Conservation (phyloP, 1,140 invertebrate species). For the Muscidifurax raptorellus region DNA sequence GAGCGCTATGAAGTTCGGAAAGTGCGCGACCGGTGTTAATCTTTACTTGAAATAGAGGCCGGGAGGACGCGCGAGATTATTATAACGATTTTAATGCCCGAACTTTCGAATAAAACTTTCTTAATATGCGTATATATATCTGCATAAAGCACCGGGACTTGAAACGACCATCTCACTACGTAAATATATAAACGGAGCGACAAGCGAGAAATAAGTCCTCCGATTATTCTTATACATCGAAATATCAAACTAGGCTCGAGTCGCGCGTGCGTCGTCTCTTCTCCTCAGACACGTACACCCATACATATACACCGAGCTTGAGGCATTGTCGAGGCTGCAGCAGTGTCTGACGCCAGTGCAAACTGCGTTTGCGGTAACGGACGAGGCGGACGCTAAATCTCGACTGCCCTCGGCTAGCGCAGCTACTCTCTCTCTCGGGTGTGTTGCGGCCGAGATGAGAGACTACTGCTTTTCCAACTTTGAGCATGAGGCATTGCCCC, state of each 20-base stretch:
- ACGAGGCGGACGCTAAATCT: conserved; percentile 34
- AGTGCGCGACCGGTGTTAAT: background rate
- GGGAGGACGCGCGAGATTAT: background rate
- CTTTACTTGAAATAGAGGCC: background rate
- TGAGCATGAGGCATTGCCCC: background rate
- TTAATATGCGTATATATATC: background rate
- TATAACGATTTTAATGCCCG: background rate
- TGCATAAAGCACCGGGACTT: no score
- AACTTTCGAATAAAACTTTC: background rate
- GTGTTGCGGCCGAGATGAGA: background rate
- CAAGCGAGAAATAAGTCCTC: no score
- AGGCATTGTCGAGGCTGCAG: background rate
- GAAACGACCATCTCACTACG: no score
- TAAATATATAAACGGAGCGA: no score
- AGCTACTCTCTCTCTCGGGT: background rate
- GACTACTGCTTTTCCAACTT: conserved; percentile 23
- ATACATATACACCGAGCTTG: background rate
- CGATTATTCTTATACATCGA: no score
- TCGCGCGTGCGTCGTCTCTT: background rate
- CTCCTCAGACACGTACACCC: background rate
- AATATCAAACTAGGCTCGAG: conserved; percentile 24
- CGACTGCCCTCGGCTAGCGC: background rate
- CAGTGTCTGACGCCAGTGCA: background rate
- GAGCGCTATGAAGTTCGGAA: background rate
- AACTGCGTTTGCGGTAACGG: conserved; percentile 26